Base-by-base conservation (phyloP, 2,797 vertebrate genomes). In the Benthosema pterotum region DNA sequence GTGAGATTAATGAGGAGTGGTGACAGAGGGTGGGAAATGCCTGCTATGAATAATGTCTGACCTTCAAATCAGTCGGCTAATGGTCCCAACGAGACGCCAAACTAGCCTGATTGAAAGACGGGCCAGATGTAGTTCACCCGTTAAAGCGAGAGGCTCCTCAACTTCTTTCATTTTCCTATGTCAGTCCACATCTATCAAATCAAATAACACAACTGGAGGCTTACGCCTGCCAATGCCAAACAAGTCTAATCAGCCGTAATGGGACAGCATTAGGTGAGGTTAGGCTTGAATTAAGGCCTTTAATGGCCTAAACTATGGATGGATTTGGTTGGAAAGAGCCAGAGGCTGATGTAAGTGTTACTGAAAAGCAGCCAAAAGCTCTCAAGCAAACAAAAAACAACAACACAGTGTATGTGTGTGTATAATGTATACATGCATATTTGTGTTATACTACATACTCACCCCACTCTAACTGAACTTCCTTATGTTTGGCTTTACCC, bases 381-480 rank as follows among this genome's bases (percentile, higher is more conserved):
- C 28, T 63, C 11, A 32, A 38, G 19, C 42, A 54, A 52, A 72
- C 52, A 58, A 71, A n/a, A 38, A 75, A 28, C 28, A 22, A 42
- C 32, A 22, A 42, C 32, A 22, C 28, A 11, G 56, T 0, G 11
- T 71, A 59, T 32, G 42, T 46, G 43, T 63, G 47, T 25, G 2
- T n/a, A 28, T 32, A 7, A 5, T 32, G 28, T 32, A 32, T 32
- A 7, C 28, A 32, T 32, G 28, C 8, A 7, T 38, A 3, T 42
- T 14, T 54, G 32, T 51, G 16, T n/a, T 8, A n/a, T n/a, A n/a
- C 8, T 22, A 38, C 22, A 25, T 15, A 71, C 95, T 95, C 84
- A 99, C 98, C 96, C 98, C 98, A 99, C 52, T 97, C 94, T 67
- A 99, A 90, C 86, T 95, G 94, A 64, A 99, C 92, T 75, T 98